Conservation (phyloP, 2,113 vertebrate genomes). For the Diadophis punctatus region DNA sequence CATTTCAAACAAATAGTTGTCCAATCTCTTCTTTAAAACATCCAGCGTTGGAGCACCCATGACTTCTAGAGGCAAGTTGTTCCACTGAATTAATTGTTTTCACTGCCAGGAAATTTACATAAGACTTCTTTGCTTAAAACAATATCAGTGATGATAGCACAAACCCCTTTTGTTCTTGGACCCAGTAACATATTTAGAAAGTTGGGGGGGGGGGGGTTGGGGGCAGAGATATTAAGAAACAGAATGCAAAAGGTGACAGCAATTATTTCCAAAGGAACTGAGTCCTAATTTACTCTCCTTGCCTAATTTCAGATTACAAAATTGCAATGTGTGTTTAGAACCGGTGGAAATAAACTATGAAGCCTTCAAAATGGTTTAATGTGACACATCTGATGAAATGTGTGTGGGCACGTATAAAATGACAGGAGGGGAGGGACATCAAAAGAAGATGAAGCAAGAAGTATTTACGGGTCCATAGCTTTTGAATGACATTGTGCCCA, state of each 20-base stretch:
- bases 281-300: not conserved
- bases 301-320: constrained; percentile 4
- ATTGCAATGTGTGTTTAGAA: constrained; percentile 30
- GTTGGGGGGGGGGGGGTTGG: not conserved
- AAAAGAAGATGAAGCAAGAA: not conserved
- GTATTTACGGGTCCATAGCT: not conserved
- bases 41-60: no score
- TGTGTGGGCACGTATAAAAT: not conserved
- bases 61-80: no score
- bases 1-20: no score
- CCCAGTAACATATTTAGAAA: constrained; percentile 51
- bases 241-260: constrained; percentile 54
- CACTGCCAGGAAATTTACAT: constrained; percentile 32
- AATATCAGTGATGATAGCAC: constrained; percentile 65
- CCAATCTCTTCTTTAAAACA: no score
- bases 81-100: no score
- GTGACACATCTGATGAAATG: constrained; percentile 28
- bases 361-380: constrained; percentile 32
- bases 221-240: constrained; percentile 61
- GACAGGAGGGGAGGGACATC: not conserved
- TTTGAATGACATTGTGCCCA: not conserved
- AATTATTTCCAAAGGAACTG: constrained; percentile 51
- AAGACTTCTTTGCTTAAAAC: constrained; percentile 69
- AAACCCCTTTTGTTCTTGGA: constrained; percentile 66
- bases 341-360: constrained; percentile 23